These are phyloP conservation scores for Geodia barretti DNA, from an alignment of 37 sponge, comb jelly and placozoan genomes.

Conservation along the genomic window DNA sequence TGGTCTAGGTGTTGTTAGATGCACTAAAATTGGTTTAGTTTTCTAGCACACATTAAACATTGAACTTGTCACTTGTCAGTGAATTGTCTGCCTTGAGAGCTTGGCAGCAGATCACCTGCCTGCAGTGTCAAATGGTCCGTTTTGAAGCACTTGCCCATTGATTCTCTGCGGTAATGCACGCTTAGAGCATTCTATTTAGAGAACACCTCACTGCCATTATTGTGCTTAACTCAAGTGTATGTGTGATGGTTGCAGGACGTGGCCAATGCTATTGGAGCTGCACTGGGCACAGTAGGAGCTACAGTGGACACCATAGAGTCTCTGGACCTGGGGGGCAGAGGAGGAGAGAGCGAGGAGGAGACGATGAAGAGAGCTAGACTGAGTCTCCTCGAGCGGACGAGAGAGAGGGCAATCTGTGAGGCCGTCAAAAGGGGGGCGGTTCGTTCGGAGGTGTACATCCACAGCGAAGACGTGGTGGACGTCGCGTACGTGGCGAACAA, in stretches of 20 bases:
- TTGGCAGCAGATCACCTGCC: too few relatives aligned
- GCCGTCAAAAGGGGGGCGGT: background rate
- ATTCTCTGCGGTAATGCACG: too few relatives aligned
- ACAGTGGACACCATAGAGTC: slow-evolving; percentile 55
- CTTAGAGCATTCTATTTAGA: too few relatives aligned
- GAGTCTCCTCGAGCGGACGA: background rate
- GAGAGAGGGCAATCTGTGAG: background rate
- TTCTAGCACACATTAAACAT: too few relatives aligned
- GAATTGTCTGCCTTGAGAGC: too few relatives aligned
- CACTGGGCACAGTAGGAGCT: slow-evolving; percentile 74
- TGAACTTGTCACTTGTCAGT: too few relatives aligned
- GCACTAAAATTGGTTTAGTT: too few relatives aligned
- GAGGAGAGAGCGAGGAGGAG: background rate
- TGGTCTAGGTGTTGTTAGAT: too few relatives aligned
- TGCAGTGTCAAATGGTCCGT: too few relatives aligned
- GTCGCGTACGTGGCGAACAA: slow-evolving; percentile 51
- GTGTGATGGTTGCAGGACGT: slow-evolving; percentile 62
- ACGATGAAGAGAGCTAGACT: slow-evolving; percentile 3
- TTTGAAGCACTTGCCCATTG: too few relatives aligned
- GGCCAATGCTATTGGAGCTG: slow-evolving; percentile 94
- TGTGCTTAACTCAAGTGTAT: background rate
- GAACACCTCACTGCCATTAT: background rate
- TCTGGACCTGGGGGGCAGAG: slow-evolving; percentile 8
- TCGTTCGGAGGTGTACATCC: slow-evolving; percentile 21
- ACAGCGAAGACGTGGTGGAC: slow-evolving; percentile 44